Evolutionary conservation across 1,140 invertebrate genomes (phyloP).

Genomic region (Drosophila ohnishii): DNA sequence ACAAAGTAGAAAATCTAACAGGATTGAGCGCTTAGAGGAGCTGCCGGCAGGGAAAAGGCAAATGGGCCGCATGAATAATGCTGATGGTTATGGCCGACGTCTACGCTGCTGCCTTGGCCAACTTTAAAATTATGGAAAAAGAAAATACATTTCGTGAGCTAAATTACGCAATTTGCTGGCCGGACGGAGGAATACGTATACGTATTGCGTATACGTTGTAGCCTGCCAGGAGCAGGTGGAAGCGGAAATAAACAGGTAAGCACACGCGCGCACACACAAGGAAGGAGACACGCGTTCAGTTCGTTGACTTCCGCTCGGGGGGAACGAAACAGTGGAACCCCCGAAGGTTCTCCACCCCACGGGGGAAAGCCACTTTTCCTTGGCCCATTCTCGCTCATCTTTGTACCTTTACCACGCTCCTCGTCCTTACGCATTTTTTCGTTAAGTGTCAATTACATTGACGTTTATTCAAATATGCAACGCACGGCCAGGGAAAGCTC

Average conservation of each 20-base stretch:
- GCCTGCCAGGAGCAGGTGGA: slow-evolving; percentile 26
- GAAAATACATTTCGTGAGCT: slow-evolving; percentile 50
- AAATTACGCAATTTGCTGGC: slow-evolving; percentile 62
- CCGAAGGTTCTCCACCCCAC: background rate
- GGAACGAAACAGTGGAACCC: slow-evolving; percentile 7
- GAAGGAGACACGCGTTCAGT: slow-evolving; percentile 46
- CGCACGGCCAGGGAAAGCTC: slow-evolving; percentile 57
- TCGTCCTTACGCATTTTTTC: slow-evolving; percentile 33
- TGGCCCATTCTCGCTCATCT: slow-evolving; percentile 20
- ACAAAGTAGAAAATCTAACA: slow-evolving; percentile 33
- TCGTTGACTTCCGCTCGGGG: slow-evolving; percentile 39
- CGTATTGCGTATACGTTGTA: slow-evolving; percentile 20
- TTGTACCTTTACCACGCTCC: slow-evolving; percentile 7
- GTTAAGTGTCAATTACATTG: slow-evolving; percentile 81
- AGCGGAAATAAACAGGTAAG: slow-evolving; percentile 59
- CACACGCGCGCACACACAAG: slow-evolving; percentile 28
- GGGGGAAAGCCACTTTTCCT: slow-evolving; percentile 6
- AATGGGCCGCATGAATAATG: slow-evolving; percentile 48
- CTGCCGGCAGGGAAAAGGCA: background rate
- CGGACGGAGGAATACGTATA: slow-evolving; percentile 19
- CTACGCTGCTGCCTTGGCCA: slow-evolving; percentile 3
- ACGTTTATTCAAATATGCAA: slow-evolving; percentile 80
- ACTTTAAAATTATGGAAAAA: slow-evolving; percentile 49
- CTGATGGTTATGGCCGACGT: slow-evolving; percentile 43
- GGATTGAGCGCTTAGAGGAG: slow-evolving; percentile 37